These are phyloP conservation scores for Zaprionus kolodkinae DNA, from an alignment of 1,140 invertebrate species.

Conservation along the genomic window DNA sequence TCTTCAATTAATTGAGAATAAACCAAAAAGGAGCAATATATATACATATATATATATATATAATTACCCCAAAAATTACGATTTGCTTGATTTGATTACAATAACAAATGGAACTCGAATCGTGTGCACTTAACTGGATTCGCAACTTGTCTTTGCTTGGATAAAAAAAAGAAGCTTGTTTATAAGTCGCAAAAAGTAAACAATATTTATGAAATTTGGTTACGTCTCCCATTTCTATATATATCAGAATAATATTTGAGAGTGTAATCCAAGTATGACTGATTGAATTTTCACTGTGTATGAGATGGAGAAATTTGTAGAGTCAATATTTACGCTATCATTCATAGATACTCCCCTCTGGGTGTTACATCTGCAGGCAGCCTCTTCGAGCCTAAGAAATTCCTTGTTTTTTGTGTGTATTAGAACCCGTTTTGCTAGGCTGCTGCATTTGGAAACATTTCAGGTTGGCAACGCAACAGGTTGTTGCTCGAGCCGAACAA, in stretches of 20 bases:
- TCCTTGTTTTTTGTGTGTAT: slow-evolving; percentile 22
- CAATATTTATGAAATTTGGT: background rate
- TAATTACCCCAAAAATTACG: slow-evolving; percentile 17
- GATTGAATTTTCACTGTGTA: background rate
- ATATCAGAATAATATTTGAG: background rate
- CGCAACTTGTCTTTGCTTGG: background rate
- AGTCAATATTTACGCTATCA: background rate
- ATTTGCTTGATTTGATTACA: slow-evolving; percentile 1
- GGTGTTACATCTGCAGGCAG: background rate
- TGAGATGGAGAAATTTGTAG: background rate
- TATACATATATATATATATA: slow-evolving; percentile 42
- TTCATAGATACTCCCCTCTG: background rate
- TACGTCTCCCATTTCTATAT: background rate
- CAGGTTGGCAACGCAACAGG: slow-evolving; percentile 33
- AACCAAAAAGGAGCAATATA: slow-evolving; percentile 60
- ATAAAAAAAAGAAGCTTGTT: background rate
- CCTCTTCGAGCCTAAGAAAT: slow-evolving; percentile 4
- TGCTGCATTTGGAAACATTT: slow-evolving; percentile 12
- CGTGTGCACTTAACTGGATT: slow-evolving; percentile 12
- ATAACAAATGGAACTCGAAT: background rate
- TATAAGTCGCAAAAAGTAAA: background rate
- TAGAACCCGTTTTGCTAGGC: slow-evolving; percentile 54
- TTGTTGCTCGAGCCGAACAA: slow-evolving; percentile 12
- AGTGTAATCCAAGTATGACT: background rate
- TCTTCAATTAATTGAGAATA: slow-evolving; percentile 71